These are phyloP conservation scores for Heteronetta atricapilla DNA, from an alignment of 2,113 vertebrate species.

Conservation along the genomic window DNA sequence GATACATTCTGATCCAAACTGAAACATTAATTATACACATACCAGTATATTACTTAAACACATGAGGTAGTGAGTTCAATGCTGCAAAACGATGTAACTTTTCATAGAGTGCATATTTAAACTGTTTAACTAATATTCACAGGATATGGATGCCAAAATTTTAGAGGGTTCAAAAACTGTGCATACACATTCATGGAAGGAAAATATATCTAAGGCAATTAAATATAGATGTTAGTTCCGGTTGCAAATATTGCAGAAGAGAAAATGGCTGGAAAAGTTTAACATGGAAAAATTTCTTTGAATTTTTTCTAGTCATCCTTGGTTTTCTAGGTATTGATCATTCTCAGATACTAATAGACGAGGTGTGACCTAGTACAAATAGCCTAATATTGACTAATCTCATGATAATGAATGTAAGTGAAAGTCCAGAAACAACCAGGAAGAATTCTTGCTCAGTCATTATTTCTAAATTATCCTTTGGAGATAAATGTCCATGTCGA, in stretches of 20 bases:
- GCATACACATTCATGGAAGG: background rate
- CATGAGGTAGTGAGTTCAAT: background rate
- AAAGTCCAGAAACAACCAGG: background rate
- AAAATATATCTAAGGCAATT: background rate
- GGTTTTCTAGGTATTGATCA: background rate
- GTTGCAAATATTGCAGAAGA: background rate
- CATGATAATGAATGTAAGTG: background rate
- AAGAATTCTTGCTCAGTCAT: background rate
- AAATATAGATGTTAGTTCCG: background rate
- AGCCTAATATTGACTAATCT: background rate
- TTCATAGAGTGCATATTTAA: background rate
- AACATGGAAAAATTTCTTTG: background rate
- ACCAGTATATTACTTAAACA: background rate
- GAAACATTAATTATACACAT: background rate
- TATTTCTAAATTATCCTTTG: background rate
- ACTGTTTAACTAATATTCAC: background rate
- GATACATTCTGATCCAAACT: background rate
- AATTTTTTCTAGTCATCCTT: background rate
- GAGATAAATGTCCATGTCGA: background rate
- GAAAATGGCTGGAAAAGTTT: background rate
- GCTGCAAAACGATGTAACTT: background rate
- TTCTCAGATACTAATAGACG: background rate
- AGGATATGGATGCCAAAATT: background rate
- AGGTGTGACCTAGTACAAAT: background rate
- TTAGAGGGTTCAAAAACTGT: background rate